These are phyloP conservation scores for Heteronetta atricapilla DNA, from an alignment of 2,113 vertebrate species.

Conservation along the genomic window DNA sequence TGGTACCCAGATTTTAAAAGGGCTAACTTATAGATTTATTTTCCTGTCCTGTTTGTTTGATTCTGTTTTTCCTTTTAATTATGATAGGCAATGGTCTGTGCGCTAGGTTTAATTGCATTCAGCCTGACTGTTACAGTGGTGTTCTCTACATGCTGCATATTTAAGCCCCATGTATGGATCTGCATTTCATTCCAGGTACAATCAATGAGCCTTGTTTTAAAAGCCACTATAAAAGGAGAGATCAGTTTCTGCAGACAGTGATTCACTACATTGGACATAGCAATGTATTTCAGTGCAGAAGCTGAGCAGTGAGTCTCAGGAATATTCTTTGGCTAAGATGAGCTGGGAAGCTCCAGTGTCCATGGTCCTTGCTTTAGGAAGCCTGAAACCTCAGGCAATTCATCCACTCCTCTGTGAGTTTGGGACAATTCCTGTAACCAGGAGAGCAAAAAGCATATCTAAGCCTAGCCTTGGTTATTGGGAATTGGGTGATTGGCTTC, in stretches of 20 bases:
- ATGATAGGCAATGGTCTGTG: not conserved
- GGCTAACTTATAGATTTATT: not conserved
- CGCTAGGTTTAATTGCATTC: not conserved
- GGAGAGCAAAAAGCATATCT: not conserved
- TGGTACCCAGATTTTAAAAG: not conserved
- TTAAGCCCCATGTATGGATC: not conserved
- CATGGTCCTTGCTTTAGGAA: not conserved
- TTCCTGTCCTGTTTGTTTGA: not conserved
- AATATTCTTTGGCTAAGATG: not conserved
- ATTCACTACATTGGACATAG: not conserved
- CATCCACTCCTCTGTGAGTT: fast-evolving
- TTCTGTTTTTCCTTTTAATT: not conserved
- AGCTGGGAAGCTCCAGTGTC: not conserved
- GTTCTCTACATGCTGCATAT: not conserved
- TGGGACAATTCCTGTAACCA: not conserved
- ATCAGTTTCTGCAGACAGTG: not conserved
- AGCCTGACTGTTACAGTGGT: not conserved
- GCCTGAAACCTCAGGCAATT: not conserved
- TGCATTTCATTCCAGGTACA: not conserved
- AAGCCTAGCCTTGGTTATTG: not conserved
- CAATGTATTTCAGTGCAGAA: not conserved
- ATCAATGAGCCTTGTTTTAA: not conserved
- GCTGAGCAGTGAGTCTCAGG: not conserved
- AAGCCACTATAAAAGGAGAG: not conserved
- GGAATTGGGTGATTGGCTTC: not conserved